Base-by-base conservation (phyloP, 2,888 invertebrate genomes). In the Eledone cirrhosa region DNA sequence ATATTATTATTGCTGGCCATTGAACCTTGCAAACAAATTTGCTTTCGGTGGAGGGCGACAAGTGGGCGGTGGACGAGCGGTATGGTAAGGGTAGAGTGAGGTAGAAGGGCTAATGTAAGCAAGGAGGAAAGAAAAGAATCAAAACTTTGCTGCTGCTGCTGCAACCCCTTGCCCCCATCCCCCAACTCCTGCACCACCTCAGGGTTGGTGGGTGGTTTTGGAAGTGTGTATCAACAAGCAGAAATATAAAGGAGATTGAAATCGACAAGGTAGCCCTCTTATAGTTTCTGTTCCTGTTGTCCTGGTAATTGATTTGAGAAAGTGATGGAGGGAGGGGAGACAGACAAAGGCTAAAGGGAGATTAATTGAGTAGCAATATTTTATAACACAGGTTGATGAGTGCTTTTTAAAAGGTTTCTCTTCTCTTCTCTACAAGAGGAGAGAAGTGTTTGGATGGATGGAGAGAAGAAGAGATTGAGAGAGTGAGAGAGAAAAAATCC, bases 351-450 rank as follows among this genome's bases (percentile, higher is more conserved):
- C 24, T 65, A 65, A 27, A 65, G 8, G 29, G 1, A 29, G 27
- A 65, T 65, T 65, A 65, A 65, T 65, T 65, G 65, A 65, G 65
- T 65, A 24, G 19, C 29, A 29, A n/a, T 65, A 29, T 65, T 65
- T 65, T 24, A 65, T 24, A 65, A 65, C 24, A 29, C 29, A 29
- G 65, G 65, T 14, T 27, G 65, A 67, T 67, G 67, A 67, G 22
- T 27, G 29, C 67, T 67, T 67, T 65, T 27, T 29, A 7, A 67
- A 22, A 67, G 22, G 29, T 67, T 67, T 27, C 16, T 31, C 16
- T 27, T 24, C 24, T 24, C 3, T 27, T 24, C 24, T 24, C 65
- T 19, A 31, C 67, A 67, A 19, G 27, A 67, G 27, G 67, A 24
- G 7, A 22, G 67, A 27, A 29, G 29, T 67, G 16, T 27, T 22